Conservation (phyloP, 2,888 invertebrate genomes). For the Drosophila imparisetae region DNA sequence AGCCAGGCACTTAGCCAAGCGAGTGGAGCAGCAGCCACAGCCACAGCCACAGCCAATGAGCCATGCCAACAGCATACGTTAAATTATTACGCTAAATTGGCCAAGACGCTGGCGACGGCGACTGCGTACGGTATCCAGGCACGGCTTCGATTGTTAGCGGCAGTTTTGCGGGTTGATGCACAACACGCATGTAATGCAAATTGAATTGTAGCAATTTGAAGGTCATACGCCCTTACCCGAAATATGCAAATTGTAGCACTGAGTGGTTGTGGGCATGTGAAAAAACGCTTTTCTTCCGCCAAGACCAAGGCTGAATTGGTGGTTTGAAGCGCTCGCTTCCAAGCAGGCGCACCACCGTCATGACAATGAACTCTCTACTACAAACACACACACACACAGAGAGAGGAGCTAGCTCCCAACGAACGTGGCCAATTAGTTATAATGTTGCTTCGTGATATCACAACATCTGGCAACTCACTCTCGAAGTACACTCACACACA, state of each 20-base stretch:
- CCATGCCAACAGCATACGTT: conserved; percentile 71
- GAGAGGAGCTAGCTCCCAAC: conserved; percentile 50
- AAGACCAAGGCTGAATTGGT: conserved; percentile 23
- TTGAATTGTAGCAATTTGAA: conserved; percentile 75
- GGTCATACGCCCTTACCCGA: conserved; percentile 71
- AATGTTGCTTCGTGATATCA: conserved; percentile 80
- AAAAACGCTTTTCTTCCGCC: conserved; percentile 67
- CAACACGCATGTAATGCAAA: conserved; percentile 50
- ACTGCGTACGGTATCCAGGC: conserved; percentile 40
- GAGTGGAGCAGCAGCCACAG: conserved; percentile 41
- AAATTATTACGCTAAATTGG: conserved; percentile 77
- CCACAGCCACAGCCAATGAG: conserved; percentile 56
- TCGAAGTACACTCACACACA: conserved; percentile 50
- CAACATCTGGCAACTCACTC: conserved; percentile 80
- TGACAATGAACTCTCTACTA: conserved; percentile 78
- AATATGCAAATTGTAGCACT: conserved; percentile 66
- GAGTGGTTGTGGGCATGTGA: conserved; percentile 51
- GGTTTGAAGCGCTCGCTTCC: conserved; percentile 8
- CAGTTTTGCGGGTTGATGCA: conserved; percentile 20
- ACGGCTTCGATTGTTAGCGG: conserved; percentile 24
- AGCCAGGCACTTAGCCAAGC: conserved; percentile 49
- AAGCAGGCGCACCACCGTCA: conserved; percentile 50
- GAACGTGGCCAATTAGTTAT: conserved; percentile 83
- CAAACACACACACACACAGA: conserved; percentile 14
- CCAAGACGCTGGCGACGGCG: conserved; percentile 49